Evolutionary conservation across 2,888 invertebrate genomes (phyloP).

Genomic region (Cryptocephalus primarius): DNA sequence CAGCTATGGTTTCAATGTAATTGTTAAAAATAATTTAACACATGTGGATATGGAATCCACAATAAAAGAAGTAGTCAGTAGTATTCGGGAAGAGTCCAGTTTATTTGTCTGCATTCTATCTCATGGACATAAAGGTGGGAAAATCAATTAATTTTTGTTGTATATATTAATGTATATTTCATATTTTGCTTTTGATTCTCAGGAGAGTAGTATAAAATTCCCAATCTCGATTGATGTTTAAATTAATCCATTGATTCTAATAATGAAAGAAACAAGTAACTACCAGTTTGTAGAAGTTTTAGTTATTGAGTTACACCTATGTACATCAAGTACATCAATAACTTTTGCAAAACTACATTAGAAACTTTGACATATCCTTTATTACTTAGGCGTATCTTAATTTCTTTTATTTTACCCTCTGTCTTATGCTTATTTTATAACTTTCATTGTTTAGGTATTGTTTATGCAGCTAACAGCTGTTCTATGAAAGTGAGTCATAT

Average conservation of each 20-base stretch:
- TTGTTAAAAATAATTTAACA: conserved; percentile 23
- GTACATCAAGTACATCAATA: too few species aligned
- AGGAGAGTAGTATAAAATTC: not conserved
- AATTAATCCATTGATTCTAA: not conserved
- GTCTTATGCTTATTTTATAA: not conserved
- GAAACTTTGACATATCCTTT: too few species aligned
- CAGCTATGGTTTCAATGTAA: conserved; percentile 31
- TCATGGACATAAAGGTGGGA: conserved; percentile 34
- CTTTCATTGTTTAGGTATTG: conserved; percentile 29
- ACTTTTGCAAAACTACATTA: too few species aligned
- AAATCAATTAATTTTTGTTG: not conserved
- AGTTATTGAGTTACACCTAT: too few species aligned
- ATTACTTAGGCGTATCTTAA: too few species aligned
- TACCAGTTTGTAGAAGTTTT: too few species aligned
- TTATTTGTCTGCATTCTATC: conserved; percentile 37
- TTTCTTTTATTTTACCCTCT: too few species aligned
- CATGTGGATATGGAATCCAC: conserved; percentile 22
- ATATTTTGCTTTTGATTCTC: conserved; percentile 1
- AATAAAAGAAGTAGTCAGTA: conserved; percentile 21
- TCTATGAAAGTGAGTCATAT: conserved; percentile 37
- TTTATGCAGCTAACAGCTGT: conserved; percentile 43
- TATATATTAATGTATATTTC: not conserved
- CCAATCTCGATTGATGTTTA: too few species aligned
- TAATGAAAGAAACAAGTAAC: not conserved
- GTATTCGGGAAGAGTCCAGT: conserved; percentile 28